A percentile compares a stretch with the other conserved stretches of the same genome.
Evolutionary conservation across 2,113 vertebrate species (phyloP).

Genomic region (Cynoglossus semilaevis): DNA sequence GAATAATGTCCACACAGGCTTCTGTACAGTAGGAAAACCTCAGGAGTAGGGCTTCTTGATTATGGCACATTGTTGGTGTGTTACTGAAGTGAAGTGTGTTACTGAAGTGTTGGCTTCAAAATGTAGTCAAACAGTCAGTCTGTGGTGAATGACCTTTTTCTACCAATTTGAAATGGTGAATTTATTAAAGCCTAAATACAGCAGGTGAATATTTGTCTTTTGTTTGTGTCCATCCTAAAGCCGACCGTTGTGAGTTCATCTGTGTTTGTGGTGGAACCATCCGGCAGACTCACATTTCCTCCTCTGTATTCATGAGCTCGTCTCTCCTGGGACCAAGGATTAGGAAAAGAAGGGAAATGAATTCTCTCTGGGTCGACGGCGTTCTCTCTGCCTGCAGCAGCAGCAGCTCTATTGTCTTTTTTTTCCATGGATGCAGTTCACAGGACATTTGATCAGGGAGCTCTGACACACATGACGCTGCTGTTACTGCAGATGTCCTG

Average conservation of each 20-base stretch:
- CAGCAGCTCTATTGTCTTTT: slow-evolving; percentile 67
- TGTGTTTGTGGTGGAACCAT: slow-evolving; percentile 4
- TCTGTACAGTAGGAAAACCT: too few relatives aligned
- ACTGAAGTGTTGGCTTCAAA: too few relatives aligned
- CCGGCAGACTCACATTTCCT: slow-evolving; percentile 52
- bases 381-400: slow-evolving; percentile 56
- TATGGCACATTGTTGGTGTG: too few relatives aligned
- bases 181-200: too few relatives aligned
- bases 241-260: not conserved
- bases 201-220: too few relatives aligned
- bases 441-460: slow-evolving; percentile 65
- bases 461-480: slow-evolving; percentile 43
- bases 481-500: slow-evolving; percentile 14
- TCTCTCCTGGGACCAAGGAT: slow-evolving; percentile 68
- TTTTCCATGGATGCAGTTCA: slow-evolving; percentile 50
- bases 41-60: too few relatives aligned
- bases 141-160: too few relatives aligned
- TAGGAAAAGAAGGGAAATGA: slow-evolving; percentile 64
- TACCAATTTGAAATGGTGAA: too few relatives aligned
- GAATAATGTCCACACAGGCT: too few relatives aligned
- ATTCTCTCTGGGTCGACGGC: slow-evolving; percentile 54
- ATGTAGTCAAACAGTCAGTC: too few relatives aligned
- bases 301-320: slow-evolving; percentile 62
- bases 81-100: not conserved
- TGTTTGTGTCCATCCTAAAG: too few relatives aligned